Evolutionary conservation across 2,113 vertebrate species (phyloP), one percentile per base, ranked within the genome.

Genomic region (Ceyx cyanopectus): DNA sequence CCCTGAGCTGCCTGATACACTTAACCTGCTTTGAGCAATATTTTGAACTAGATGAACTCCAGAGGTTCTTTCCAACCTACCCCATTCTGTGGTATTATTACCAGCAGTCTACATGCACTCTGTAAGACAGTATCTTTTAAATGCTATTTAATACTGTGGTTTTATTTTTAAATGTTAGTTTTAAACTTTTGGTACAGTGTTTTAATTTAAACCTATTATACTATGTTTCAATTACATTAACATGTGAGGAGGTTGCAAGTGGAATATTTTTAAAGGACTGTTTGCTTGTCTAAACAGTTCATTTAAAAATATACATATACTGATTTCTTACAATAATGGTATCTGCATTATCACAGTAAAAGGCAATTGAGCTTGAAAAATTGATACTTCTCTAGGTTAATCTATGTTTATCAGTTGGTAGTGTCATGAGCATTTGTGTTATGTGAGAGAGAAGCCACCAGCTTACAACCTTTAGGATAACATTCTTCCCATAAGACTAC

Each of bases 181-280:
- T 40, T 22, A 40, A 48, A 43, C 16, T 50, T 41, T 41, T 45
- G 8, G n/a, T 41, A 57, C 21, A 48, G 21, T 50, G 30, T 61
- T 57, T 66, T 16, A 12, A 15, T 68, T 17, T 70, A 17, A 53
- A 45, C 23, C 13, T n/a, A 14, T 6, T 9, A 34, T 61, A 73
- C 20, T 29, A 10, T 23, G 3, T 30, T 63, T 53, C 29, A 16
- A 12, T 30, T 46, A 48, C 15, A 67, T 74, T n/a, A 66, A 66
- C 12, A 14, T 70, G 2, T 26, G 29, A 46, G 12, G 8, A 1
- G 2, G 3, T 30, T 57, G 5, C 14, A 2, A 6, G 6, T 12
- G 1, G 1, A 27, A 3, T n/a, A 46, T 7, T 4, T 65, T 68
- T 60, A 83, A 61, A 67, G 10, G 14, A 41, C 21, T 65, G 1